A percentile compares a stretch with the other conserved stretches of the same genome.
Evolutionary conservation across 2,797 vertebrate species (phyloP).

Genomic region (Diglossa cyanea): DNA sequence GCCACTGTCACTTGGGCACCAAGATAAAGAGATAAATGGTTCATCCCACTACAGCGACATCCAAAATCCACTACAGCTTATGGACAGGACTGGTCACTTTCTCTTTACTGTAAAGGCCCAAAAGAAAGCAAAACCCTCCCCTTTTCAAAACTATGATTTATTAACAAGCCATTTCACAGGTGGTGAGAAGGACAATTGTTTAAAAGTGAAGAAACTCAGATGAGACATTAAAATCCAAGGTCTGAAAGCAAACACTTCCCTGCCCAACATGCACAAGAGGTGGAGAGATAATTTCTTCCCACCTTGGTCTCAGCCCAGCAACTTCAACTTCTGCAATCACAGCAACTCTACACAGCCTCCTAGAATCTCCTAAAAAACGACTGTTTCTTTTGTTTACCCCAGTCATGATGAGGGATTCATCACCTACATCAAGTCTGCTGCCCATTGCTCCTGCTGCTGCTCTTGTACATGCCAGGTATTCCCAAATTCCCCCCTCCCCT

Average conservation of each 20-base stretch:
- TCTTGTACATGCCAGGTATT: accelerated
- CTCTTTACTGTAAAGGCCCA: background rate
- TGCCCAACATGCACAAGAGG: background rate
- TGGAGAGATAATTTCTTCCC: background rate
- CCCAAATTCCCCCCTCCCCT: background rate
- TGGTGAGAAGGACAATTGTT: background rate
- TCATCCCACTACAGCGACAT: background rate
- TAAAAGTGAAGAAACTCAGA: background rate
- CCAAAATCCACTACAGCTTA: background rate
- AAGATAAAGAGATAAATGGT: accelerated
- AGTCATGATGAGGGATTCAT: accelerated
- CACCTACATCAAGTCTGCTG: accelerated
- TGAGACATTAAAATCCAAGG: background rate
- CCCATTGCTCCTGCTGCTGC: background rate
- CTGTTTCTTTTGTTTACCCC: background rate
- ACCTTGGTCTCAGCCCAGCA: background rate
- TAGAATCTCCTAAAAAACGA: background rate
- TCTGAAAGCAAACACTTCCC: background rate
- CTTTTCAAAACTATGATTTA: background rate
- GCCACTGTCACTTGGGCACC: background rate
- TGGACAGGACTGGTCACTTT: background rate
- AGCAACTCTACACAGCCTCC: background rate
- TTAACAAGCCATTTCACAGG: background rate
- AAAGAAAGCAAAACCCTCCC: background rate
- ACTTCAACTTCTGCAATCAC: background rate